Evolutionary conservation across 92 coral and sea anemone genomes (phyloP), one percentile per base, ranked within the genome.

Genomic region (Chrysogorgia sp.): DNA sequence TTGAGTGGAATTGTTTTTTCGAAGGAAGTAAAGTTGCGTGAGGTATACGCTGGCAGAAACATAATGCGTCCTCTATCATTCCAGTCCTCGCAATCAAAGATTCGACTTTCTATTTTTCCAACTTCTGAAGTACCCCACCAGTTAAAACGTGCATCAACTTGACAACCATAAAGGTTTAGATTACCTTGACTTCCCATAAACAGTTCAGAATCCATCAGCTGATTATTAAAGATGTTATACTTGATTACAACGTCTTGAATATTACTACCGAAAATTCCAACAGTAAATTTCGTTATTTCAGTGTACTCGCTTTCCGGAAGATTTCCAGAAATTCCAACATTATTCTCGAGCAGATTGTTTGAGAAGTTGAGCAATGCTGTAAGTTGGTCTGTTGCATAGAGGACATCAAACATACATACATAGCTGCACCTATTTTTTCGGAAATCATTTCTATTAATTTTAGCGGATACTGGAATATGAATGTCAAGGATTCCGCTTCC

Each of bases 51-150:
- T 50, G 92, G 90, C 47, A 65, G 57, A 78, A 56, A 62, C 21
- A 28, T 41, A 10, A 82, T 88, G 23, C 62, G 55, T 0, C 86
- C 63, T 50, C 47, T 82, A 34, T 89, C 88, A 40, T 79, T 63
- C 33, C 86, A 67, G 34, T 81, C 82, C 28, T 85, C 84, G 45
- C 85, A 88, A 59, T 88, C 89, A 2, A 74, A 60, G 49, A 88
- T 70, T 66, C 79, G 64, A 23, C 85, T 67, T 20, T 74, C 60
- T n/a, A 88, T 43, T 1, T 52, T 29, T 0, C 50, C 14, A 5
- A 19, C 75, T 0, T 47, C 48, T 2, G 20, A 12, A 0, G 86
- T 77, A 13, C 87, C 89, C 92, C 92, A 88, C 92, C 92, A 88
- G 84, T 88, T 88, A 62, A 34, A 74, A 21, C 83, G 59, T 24